Evolutionary conservation across 2,888 invertebrate species (phyloP).

Genomic region (Caenorhabditis parvicauda): DNA sequence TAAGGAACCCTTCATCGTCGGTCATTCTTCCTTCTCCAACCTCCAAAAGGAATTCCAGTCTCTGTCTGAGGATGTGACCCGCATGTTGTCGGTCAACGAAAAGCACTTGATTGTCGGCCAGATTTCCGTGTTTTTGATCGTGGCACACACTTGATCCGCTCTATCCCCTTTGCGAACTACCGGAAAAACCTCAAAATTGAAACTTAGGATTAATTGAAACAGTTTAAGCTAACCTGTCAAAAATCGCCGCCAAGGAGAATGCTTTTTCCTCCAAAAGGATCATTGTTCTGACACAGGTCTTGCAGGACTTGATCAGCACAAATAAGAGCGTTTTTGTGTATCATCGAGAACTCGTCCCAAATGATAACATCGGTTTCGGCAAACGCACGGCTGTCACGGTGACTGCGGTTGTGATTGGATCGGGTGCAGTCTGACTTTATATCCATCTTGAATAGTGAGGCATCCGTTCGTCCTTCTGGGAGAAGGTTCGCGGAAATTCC

Average conservation of each 20-base stretch:
- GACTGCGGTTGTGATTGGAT: slow-evolving; percentile 1
- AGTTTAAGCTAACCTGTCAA: no score
- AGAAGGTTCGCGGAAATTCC: slow-evolving; percentile 66
- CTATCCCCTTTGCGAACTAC: not conserved
- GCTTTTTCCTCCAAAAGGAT: slow-evolving; percentile 16
- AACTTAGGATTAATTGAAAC: no score
- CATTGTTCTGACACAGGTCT: no score
- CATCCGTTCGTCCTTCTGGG: slow-evolving; percentile 63
- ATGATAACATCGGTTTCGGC: slow-evolving; percentile 11
- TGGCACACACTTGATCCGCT: not conserved
- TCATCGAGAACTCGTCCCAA: slow-evolving; percentile 27
- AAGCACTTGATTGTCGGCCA: not conserved
- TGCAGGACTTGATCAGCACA: slow-evolving; percentile 7
- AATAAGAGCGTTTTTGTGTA: slow-evolving; percentile 12
- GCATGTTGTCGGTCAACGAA: not conserved
- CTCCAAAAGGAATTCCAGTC: slow-evolving; percentile 2
- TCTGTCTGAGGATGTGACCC: not conserved
- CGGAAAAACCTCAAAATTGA: no score
- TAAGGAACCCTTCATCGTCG: slow-evolving; percentile 1
- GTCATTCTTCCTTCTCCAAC: slow-evolving; percentile 2
- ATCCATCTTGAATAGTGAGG: slow-evolving; percentile 56
- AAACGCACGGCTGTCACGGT: slow-evolving; percentile 6
- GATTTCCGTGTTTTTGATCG: not conserved
- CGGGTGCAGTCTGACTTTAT: slow-evolving; percentile 1
- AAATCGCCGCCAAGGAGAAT: slow-evolving; percentile 16